phyloP scores from a whole-genome alignment of 2,797 vertebrate species.

The Thalassophryne amazonica region DNA sequence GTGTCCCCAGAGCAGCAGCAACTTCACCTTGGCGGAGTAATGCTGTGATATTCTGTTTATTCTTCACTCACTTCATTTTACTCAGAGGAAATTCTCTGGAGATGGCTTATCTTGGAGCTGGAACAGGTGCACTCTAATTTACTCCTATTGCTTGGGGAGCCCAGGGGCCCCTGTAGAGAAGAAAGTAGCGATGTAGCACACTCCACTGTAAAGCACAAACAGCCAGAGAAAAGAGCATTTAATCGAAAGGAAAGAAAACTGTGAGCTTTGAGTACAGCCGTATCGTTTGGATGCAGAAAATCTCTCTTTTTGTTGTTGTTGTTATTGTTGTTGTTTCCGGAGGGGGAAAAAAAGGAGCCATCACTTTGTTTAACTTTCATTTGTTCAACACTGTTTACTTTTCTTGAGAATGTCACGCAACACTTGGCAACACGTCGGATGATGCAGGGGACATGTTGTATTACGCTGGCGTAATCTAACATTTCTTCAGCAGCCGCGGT shows the following conservation, averaged over 20 bases:
- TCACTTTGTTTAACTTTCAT: constrained; percentile 71
- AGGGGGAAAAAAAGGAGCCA: constrained; percentile 37
- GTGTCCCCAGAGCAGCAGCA: constrained; percentile 76
- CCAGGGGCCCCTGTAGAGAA: constrained; percentile 81
- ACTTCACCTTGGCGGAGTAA: constrained; percentile 82
- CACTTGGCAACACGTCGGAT: constrained; percentile 63
- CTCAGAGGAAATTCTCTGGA: constrained; percentile 81
- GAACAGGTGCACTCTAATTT: constrained; percentile 88
- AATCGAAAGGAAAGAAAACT: constrained; percentile 78
- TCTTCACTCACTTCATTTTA: constrained; percentile 84
- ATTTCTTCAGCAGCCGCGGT: constrained; percentile 43
- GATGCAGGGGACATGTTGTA: constrained; percentile 67
- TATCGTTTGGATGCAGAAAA: constrained; percentile 72
- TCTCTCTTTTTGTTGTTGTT: constrained; percentile 33
- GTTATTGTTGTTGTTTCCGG: constrained; percentile 1
- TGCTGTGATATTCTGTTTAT: constrained; percentile 85
- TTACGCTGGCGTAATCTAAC: constrained; percentile 51
- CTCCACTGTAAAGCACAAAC: constrained; percentile 79
- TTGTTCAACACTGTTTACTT: constrained; percentile 71
- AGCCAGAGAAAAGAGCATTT: constrained; percentile 81
- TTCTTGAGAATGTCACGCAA: constrained; percentile 62
- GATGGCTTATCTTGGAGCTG: constrained; percentile 83
- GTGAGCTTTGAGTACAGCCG: constrained; percentile 69
- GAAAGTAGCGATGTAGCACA: constrained; percentile 80
- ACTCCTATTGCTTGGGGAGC: constrained; percentile 85